These are phyloP conservation scores for Parnassius orleans DNA, from an alignment of 2,888 invertebrate species.

Conservation along the genomic window DNA sequence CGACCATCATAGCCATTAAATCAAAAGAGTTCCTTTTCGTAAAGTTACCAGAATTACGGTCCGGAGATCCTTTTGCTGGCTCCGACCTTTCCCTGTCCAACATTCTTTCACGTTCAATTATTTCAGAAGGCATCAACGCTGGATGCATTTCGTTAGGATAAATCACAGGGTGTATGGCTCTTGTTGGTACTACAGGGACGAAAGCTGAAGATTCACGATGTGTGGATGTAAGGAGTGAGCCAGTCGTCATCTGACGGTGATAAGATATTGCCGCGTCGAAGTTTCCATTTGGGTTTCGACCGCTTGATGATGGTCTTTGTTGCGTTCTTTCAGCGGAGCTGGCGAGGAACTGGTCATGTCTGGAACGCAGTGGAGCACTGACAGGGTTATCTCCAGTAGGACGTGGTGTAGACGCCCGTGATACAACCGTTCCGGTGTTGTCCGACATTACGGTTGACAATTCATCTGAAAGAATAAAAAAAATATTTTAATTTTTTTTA, in stretches of 20 bases:
- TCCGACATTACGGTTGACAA: conserved; percentile 69
- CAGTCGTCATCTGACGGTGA: conserved; percentile 83
- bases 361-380: conserved; percentile 69
- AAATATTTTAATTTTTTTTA: background rate
- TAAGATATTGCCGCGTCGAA: conserved; percentile 85
- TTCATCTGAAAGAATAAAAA: conserved; percentile 59
- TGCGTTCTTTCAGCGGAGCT: conserved; percentile 75
- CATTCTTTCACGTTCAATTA: conserved; percentile 79
- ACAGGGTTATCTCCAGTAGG: conserved; percentile 71
- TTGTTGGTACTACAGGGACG: conserved; percentile 91
- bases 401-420: conserved; percentile 75
- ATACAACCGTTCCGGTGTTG: conserved; percentile 68
- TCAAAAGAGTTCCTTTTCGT: conserved; percentile 84
- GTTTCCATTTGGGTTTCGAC: conserved; percentile 73
- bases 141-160: conserved; percentile 87
- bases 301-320: conserved; percentile 73
- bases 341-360: conserved; percentile 83
- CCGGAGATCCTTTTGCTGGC: conserved; percentile 73
- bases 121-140: conserved; percentile 81
- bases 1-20: conserved; percentile 94
- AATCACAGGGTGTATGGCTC: conserved; percentile 86
- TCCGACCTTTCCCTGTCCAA: conserved; percentile 72
- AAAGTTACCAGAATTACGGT: conserved; percentile 65
- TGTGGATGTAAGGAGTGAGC: conserved; percentile 70
- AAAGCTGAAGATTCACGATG: conserved; percentile 92